These are phyloP conservation scores for Campodea augens DNA, from an alignment of 1,140 invertebrate genomes.

Conservation along the genomic window DNA sequence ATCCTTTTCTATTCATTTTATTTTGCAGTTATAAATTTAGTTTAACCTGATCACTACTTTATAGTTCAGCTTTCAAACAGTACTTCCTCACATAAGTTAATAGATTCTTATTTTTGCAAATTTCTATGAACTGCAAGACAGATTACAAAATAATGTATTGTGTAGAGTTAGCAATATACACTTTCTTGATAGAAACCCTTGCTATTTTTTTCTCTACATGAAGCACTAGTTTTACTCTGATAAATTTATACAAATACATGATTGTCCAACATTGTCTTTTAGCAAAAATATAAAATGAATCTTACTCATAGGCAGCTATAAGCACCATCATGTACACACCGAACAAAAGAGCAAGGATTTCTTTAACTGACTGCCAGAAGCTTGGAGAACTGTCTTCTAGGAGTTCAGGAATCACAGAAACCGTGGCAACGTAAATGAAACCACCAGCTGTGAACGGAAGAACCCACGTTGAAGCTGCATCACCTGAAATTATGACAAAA, in stretches of 20 bases:
- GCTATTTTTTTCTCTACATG: not conserved
- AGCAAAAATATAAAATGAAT: no score
- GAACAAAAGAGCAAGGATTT: conserved; percentile 58
- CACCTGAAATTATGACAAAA: conserved; percentile 30
- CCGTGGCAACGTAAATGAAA: conserved; percentile 95
- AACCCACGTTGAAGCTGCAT: conserved; percentile 61
- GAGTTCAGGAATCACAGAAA: conserved; percentile 87
- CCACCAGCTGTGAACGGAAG: conserved; percentile 93
- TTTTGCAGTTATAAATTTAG: no score
- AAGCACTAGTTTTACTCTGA: conserved; percentile 1
- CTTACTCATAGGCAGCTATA: conserved; percentile 67
- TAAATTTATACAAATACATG: no score
- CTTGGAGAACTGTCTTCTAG: conserved; percentile 66
- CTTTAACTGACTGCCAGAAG: conserved; percentile 64
- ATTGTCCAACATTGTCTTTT: no score
- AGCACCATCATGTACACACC: conserved; percentile 86
- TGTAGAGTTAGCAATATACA: not conserved
- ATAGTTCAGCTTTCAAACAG: no score
- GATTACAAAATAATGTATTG: not conserved
- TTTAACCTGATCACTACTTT: no score
- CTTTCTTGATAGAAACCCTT: not conserved
- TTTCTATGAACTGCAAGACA: not conserved
- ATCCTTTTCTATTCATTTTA: no score
- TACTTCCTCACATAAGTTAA: no score
- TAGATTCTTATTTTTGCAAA: conserved; percentile 1